Conservation (phyloP, 2,113 vertebrate genomes). For the Corapipo altera region DNA sequence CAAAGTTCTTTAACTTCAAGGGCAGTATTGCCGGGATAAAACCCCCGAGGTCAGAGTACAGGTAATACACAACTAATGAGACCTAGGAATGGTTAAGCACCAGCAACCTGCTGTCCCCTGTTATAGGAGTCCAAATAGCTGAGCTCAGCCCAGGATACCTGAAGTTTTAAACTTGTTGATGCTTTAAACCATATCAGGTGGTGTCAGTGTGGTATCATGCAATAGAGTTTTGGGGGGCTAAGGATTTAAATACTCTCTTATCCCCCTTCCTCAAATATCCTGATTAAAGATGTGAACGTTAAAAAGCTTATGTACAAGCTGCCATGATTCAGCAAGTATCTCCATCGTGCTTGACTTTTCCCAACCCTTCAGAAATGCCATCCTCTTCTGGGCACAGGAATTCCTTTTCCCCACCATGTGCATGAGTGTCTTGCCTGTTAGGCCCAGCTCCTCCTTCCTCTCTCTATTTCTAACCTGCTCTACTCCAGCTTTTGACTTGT, state of each 20-base stretch:
- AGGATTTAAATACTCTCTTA: not conserved
- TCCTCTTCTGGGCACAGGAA: not conserved
- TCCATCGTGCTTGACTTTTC: not conserved
- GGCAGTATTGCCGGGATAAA: not conserved
- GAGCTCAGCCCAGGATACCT: not conserved
- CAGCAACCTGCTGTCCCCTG: not conserved
- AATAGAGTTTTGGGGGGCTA: accelerated
- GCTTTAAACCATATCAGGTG: not conserved
- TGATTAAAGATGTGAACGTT: not conserved
- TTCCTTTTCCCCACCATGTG: not conserved
- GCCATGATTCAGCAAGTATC: not conserved
- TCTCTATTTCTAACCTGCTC: not conserved
- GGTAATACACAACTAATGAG: not conserved
- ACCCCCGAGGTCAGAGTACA: not conserved
- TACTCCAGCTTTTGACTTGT: not conserved
- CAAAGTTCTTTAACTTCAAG: not conserved
- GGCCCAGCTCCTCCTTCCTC: not conserved
- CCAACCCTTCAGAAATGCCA: not conserved
- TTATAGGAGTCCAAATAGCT: not conserved
- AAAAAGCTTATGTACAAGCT: not conserved
- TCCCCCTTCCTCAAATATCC: not conserved
- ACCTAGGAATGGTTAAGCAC: not conserved
- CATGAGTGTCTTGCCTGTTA: too few relatives aligned
- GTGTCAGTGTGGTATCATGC: not conserved
- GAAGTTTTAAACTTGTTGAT: not conserved